Evolutionary conservation across 2,888 invertebrate genomes (phyloP).

Genomic region (Ophion slaviceki): DNA sequence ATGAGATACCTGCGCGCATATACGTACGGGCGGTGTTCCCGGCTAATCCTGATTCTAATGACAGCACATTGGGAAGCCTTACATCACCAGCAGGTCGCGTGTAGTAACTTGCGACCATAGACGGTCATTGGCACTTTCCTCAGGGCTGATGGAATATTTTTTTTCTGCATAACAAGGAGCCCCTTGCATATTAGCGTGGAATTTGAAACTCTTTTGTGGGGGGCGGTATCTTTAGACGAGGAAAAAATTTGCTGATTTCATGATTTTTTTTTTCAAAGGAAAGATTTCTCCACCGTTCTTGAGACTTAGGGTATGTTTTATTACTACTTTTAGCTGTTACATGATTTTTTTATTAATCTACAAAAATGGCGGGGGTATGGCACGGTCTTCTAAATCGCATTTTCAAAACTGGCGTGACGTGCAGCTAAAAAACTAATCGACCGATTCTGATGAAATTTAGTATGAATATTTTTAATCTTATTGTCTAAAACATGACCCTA

Average conservation of each 20-base stretch:
- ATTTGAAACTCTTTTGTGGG: neutral
- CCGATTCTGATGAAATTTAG: too few relatives aligned
- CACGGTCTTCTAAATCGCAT: too few relatives aligned
- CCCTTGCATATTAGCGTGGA: neutral
- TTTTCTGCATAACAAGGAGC: neutral
- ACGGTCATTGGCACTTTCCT: slow-evolving; percentile 58
- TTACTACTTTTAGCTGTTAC: too few relatives aligned
- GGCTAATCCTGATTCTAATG: slow-evolving; percentile 81
- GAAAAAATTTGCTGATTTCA: neutral
- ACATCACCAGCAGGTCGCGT: slow-evolving; percentile 71
- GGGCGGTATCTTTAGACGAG: neutral
- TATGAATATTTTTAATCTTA: too few relatives aligned
- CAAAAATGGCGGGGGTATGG: too few relatives aligned
- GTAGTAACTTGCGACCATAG: slow-evolving; percentile 70
- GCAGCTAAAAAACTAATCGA: too few relatives aligned
- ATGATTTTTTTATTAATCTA: too few relatives aligned
- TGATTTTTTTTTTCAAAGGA: too few relatives aligned
- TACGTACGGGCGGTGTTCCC: slow-evolving; percentile 63
- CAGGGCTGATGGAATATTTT: slow-evolving; percentile 58
- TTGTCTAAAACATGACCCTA: too few relatives aligned
- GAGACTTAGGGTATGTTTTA: too few relatives aligned
- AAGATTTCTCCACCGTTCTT: too few relatives aligned
- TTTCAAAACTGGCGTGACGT: too few relatives aligned
- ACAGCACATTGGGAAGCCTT: slow-evolving; percentile 81
- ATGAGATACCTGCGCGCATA: slow-evolving; percentile 35